phyloP scores from a whole-genome alignment of 2,113 vertebrate species.

The Potamarius usumacintae region DNA sequence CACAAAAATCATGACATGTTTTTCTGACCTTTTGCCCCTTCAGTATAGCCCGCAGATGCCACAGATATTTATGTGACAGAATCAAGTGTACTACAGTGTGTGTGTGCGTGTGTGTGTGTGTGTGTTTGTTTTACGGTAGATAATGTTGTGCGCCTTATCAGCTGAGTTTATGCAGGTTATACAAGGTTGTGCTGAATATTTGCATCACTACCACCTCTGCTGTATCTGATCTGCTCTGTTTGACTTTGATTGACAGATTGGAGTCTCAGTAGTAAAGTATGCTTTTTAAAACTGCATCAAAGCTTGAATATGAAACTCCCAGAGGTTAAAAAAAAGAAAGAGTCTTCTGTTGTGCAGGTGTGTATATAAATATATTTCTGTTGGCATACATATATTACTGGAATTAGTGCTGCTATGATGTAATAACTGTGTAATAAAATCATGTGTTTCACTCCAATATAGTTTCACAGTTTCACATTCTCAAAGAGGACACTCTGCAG shows the following conservation, averaged over 20 bases:
- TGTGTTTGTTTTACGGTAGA: background rate
- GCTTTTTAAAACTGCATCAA: background rate
- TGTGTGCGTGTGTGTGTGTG: background rate
- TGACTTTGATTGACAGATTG: slow-evolving; percentile 2
- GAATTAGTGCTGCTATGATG: background rate
- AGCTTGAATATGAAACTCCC: background rate
- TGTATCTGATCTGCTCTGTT: background rate
- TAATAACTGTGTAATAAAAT: background rate
- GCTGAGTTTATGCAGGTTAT: background rate
- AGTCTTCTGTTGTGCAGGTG: background rate
- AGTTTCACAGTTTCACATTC: background rate
- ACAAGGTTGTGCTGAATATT: background rate
- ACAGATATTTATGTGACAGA: slow-evolving; percentile 16
- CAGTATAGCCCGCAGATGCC: background rate
- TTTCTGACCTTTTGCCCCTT: background rate
- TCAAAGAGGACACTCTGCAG: background rate
- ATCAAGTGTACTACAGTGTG: background rate
- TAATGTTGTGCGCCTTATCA: background rate
- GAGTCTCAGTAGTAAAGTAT: background rate
- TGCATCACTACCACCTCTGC: background rate
- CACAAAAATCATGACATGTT: background rate
- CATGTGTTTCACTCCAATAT: background rate
- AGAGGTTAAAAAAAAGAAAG: background rate
- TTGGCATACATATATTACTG: background rate
- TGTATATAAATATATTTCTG: background rate